Conservation (phyloP, 2,888 invertebrate genomes). For the Eupithecia pulchellata region DNA sequence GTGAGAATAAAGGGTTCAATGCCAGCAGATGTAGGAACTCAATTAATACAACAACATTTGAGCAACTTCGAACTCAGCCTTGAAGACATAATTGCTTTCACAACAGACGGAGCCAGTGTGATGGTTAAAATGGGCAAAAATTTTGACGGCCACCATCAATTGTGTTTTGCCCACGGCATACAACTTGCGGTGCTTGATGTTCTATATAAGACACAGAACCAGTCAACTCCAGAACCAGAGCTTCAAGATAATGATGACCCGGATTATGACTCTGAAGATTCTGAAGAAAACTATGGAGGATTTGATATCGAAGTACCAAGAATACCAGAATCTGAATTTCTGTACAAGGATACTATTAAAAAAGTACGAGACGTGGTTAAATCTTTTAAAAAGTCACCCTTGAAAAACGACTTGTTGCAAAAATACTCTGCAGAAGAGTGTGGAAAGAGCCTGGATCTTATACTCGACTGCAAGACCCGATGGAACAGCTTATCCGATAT, state of each 20-base stretch:
- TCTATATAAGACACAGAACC: neutral
- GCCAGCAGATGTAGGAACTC: constrained; percentile 20
- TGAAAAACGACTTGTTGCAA: constrained; percentile 20
- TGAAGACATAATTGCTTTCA: constrained; percentile 22
- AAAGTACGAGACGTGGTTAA: neutral
- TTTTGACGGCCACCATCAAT: constrained; percentile 28
- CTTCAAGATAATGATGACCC: neutral
- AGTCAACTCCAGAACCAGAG: neutral
- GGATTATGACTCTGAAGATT: constrained; percentile 12
- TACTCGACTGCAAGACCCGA: neutral
- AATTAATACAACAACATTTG: constrained; percentile 13
- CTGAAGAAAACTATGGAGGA: constrained; percentile 1
- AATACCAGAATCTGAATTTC: neutral
- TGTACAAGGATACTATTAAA: neutral
- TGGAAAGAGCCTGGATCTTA: neutral
- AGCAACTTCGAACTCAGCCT: neutral
- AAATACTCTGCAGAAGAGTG: neutral
- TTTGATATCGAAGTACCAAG: neutral
- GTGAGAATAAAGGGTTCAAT: constrained; percentile 27
- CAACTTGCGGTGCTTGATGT: constrained; percentile 10
- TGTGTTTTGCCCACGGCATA: constrained; percentile 35
- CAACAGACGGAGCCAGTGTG: constrained; percentile 35
- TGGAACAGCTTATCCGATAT: constrained; percentile 19
- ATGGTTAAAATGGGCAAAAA: constrained; percentile 25
- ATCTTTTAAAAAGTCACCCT: constrained; percentile 13